Conservation (phyloP, 2,113 vertebrate species). For the Grammomys surdaster region DNA sequence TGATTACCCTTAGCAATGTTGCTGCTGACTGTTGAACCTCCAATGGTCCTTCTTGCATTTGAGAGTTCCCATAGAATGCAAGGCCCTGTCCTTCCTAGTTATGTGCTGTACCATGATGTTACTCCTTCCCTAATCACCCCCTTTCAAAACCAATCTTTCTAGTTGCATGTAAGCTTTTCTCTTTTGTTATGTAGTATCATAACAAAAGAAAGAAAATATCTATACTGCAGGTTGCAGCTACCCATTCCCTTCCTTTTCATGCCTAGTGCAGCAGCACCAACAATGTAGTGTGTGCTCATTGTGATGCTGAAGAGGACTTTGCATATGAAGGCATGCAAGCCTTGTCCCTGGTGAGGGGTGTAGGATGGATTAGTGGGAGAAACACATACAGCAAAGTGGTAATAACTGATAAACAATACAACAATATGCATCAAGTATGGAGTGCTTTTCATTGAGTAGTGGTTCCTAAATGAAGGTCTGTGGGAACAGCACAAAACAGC, state of each 20-base stretch:
- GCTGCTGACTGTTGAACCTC: background rate
- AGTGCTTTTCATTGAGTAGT: background rate
- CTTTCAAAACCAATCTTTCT: background rate
- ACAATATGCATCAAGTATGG: background rate
- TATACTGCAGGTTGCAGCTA: background rate
- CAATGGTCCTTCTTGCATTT: background rate
- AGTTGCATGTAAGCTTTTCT: background rate
- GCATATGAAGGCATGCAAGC: background rate
- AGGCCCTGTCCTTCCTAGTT: background rate
- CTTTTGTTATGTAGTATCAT: background rate
- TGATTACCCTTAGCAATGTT: background rate
- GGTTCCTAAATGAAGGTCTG: background rate
- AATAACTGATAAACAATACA: background rate
- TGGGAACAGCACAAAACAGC: background rate
- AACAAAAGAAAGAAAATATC: slow-evolving; percentile 14
- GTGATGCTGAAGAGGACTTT: background rate
- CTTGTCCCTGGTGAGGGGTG: background rate
- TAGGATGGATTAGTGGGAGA: background rate
- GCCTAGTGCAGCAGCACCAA: background rate
- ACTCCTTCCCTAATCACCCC: background rate
- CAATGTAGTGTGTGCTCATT: background rate
- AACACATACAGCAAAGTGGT: slow-evolving; percentile 15
- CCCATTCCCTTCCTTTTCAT: background rate
- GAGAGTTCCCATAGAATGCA: background rate
- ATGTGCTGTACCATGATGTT: background rate